Conservation (phyloP, 2,797 vertebrate species). For the Masticophis lateralis region DNA sequence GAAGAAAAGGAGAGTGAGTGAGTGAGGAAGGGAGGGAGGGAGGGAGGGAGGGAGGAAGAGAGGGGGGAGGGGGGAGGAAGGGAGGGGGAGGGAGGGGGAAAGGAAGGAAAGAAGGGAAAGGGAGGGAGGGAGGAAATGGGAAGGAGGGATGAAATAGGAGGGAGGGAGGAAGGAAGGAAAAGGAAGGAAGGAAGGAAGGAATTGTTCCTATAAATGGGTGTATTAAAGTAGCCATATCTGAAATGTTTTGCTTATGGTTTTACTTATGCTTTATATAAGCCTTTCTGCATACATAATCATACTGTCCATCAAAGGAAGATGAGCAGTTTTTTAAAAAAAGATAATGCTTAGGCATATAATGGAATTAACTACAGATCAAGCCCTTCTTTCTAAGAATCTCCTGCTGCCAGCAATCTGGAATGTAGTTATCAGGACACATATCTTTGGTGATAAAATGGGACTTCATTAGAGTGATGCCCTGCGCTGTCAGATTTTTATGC, state of each 20-base stretch:
- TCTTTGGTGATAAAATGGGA: too few relatives aligned
- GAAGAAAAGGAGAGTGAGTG: too few relatives aligned
- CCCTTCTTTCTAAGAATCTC: neutral
- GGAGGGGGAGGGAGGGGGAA: too few relatives aligned
- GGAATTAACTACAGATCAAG: neutral
- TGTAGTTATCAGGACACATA: neutral
- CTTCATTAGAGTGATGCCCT: neutral
- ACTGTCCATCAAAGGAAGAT: neutral
- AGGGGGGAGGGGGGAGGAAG: too few relatives aligned
- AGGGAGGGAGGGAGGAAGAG: too few relatives aligned
- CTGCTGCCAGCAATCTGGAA: neutral
- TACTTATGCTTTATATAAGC: neutral
- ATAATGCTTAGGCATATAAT: neutral
- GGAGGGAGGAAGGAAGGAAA: too few relatives aligned
- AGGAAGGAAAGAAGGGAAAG: neutral
- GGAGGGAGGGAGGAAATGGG: too few relatives aligned
- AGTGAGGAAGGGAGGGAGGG: neutral
- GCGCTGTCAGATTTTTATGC: neutral
- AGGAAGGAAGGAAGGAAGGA: neutral
- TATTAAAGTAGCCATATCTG: neutral
- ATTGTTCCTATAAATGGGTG: neutral
- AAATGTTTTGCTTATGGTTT: neutral
- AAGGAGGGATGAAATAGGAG: too few relatives aligned
- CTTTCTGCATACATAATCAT: neutral
- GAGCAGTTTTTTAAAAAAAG: neutral